Conservation (phyloP, 1,140 invertebrate genomes). For the Capitella teleta region DNA sequence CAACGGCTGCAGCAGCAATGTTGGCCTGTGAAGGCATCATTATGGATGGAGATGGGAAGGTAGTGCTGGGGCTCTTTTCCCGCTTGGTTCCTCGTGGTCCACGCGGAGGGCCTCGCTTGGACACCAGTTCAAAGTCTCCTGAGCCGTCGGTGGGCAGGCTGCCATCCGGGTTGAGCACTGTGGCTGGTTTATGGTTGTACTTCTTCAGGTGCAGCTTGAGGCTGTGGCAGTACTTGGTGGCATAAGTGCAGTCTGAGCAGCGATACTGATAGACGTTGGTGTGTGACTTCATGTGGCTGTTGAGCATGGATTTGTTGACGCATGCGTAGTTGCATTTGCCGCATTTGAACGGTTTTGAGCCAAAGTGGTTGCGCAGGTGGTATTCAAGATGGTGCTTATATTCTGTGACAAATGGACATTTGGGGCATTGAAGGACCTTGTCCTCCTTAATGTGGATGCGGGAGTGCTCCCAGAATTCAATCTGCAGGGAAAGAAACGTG, state of each 20-base stretch:
- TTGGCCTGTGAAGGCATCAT: no score
- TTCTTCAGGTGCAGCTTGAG: conserved; percentile 91
- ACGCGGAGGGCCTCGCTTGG: conserved; percentile 33
- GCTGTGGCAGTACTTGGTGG: conserved; percentile 96
- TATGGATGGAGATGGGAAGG: neutral
- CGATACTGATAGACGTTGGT: conserved; percentile 93
- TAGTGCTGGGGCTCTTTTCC: conserved; percentile 17
- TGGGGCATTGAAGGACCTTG: conserved; percentile 77
- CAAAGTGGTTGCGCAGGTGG: conserved; percentile 83
- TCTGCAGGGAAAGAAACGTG: conserved; percentile 20
- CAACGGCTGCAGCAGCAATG: conserved; percentile 1
- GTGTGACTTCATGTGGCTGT: conserved; percentile 96
- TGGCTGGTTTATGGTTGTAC: conserved; percentile 60
- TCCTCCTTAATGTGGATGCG: conserved; percentile 84
- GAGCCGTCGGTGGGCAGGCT: conserved; percentile 24
- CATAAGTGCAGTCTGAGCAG: conserved; percentile 89
- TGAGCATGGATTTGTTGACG: conserved; percentile 99
- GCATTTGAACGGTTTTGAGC: conserved; percentile 94
- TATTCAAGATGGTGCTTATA: conserved; percentile 99
- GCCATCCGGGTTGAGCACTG: conserved; percentile 38
- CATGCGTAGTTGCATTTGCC: conserved; percentile 58
- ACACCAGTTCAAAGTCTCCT: conserved; percentile 25
- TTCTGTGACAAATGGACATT: conserved; percentile 94
- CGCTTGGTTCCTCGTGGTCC: conserved; percentile 34
- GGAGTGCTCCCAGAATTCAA: conserved; percentile 82